phyloP scores from a whole-genome alignment of 2,113 vertebrate species.

The Boleophthalmus pectinirostris region DNA sequence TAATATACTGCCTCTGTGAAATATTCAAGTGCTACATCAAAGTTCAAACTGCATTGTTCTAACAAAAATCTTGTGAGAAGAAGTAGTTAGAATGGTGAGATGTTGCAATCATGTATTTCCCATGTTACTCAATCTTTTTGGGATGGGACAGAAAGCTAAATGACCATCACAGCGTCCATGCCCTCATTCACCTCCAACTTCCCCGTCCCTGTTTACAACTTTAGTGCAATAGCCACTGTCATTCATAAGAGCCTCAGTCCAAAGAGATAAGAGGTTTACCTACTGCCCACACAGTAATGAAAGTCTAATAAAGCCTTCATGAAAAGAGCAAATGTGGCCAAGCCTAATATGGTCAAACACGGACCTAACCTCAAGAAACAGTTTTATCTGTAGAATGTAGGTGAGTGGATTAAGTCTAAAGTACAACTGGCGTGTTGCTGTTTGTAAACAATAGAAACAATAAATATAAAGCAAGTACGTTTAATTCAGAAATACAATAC shows the following conservation, averaged over 20 bases:
- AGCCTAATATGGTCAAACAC: constrained; percentile 7
- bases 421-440: constrained; percentile 19
- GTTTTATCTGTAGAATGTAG: constrained; percentile 43
- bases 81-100: too few relatives aligned
- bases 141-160: constrained; percentile 42
- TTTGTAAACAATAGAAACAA: not conserved
- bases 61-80: too few relatives aligned
- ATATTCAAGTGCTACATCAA: too few relatives aligned
- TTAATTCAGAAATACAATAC: not conserved
- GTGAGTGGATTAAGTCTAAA: constrained; percentile 20
- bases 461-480: not conserved
- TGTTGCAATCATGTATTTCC: too few relatives aligned
- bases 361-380: not conserved
- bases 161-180: constrained; percentile 27
- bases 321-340: not conserved
- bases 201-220: constrained; percentile 28
- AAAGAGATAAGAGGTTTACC: constrained; percentile 27
- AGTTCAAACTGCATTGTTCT: too few relatives aligned
- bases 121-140: not conserved
- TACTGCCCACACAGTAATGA: not conserved
- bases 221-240: constrained; percentile 26
- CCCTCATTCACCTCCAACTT: constrained; percentile 54
- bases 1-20: too few relatives aligned
- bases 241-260: constrained; percentile 17
- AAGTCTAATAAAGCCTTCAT: constrained; percentile 1